phyloP scores from a whole-genome alignment of 2,797 vertebrate genomes.

The Loriculus beryllinus region DNA sequence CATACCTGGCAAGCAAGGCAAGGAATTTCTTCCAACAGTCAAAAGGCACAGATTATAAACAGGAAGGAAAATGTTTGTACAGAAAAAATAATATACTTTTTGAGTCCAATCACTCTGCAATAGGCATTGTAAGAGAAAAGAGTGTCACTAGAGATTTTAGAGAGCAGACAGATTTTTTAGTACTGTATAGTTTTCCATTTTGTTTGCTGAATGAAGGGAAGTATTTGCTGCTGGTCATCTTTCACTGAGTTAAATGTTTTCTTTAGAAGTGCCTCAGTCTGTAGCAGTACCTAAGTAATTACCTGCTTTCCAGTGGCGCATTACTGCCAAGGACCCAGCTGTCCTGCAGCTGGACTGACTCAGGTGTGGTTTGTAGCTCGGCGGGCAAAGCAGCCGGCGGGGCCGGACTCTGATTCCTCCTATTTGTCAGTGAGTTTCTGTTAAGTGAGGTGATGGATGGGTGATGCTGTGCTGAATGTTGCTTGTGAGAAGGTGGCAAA shows the following conservation, averaged over 20 bases:
- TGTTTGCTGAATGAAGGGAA: neutral
- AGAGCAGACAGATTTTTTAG: neutral
- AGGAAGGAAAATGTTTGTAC: neutral
- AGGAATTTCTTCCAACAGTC: neutral
- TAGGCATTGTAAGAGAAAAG: neutral
- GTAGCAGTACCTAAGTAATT: constrained; percentile 45
- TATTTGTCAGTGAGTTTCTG: constrained; percentile 95
- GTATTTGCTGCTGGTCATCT: neutral
- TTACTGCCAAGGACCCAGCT: constrained; percentile 99
- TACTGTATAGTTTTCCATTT: neutral
- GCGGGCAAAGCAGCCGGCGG: constrained; percentile 93
- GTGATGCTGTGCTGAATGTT: constrained; percentile 82
- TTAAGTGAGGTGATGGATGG: constrained; percentile 96
- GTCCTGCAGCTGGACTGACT: constrained; percentile 99
- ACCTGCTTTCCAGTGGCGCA: constrained; percentile 99
- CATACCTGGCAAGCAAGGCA: neutral
- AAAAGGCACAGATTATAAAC: neutral
- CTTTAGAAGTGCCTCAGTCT: neutral
- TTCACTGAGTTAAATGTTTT: neutral
- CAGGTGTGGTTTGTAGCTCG: constrained; percentile 98
- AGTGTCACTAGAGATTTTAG: neutral
- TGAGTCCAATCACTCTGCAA: neutral
- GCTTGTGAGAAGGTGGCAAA: constrained; percentile 90
- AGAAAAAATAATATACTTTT: neutral
- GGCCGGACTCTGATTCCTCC: constrained; percentile 94